Percentiles rank a stretch among this genome's conserved stretches.
Evolutionary conservation across 2,888 invertebrate genomes (phyloP).

Genomic region (Parnassius mnemosyne): DNA sequence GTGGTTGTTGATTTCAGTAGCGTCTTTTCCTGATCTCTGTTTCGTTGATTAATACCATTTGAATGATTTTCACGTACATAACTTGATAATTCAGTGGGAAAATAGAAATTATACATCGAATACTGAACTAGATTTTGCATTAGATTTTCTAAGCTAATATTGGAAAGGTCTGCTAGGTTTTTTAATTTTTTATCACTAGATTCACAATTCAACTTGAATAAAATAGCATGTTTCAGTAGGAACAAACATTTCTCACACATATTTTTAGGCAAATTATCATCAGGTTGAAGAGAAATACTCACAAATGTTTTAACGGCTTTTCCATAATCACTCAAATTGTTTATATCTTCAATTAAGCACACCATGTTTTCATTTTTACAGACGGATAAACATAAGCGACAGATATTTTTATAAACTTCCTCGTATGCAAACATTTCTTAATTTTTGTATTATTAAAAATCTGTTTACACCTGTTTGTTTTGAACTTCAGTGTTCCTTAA

Average conservation of each 20-base stretch:
- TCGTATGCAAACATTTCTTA: constrained; percentile 46
- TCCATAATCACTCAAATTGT: constrained; percentile 55
- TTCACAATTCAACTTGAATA: constrained; percentile 61
- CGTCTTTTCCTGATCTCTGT: background rate
- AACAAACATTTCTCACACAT: constrained; percentile 59
- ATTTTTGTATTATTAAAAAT: too few species aligned
- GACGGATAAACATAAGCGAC: constrained; percentile 58
- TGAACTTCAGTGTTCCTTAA: too few species aligned
- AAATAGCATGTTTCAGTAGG: constrained; percentile 56
- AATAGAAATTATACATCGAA: constrained; percentile 43
- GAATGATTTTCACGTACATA: background rate
- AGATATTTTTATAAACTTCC: constrained; percentile 52
- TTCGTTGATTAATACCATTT: constrained; percentile 15
- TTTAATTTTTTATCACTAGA: constrained; percentile 47
- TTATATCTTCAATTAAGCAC: constrained; percentile 48
- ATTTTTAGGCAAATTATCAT: constrained; percentile 50
- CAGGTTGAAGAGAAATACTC: constrained; percentile 45
- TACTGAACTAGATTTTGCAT: constrained; percentile 48
- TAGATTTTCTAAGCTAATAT: constrained; percentile 30
- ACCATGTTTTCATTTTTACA: constrained; percentile 48
- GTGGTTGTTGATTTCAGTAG: background rate
- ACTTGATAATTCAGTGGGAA: constrained; percentile 17
- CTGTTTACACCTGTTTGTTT: too few species aligned
- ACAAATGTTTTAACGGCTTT: constrained; percentile 51
- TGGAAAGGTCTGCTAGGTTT: constrained; percentile 30